These are phyloP conservation scores for Rhagium mordax DNA, from an alignment of 2,888 invertebrate species.

Conservation along the genomic window DNA sequence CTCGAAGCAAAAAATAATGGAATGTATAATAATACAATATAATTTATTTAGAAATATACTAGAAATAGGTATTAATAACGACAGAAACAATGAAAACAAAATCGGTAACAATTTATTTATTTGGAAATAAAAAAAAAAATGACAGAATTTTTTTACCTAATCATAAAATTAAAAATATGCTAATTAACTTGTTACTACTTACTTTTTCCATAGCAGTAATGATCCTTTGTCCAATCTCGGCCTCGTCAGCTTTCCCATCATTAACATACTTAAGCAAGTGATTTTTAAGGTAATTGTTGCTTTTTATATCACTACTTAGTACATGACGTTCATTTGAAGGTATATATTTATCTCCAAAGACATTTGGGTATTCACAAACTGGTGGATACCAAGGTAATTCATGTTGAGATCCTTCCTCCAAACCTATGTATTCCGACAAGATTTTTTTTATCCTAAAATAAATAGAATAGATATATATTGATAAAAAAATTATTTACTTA, in stretches of 20 bases:
- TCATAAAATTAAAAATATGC: too few species aligned
- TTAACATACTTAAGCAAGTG: slow-evolving; percentile 67
- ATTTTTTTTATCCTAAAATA: slow-evolving; percentile 71
- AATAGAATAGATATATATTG: slow-evolving; percentile 12
- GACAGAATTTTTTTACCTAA: too few species aligned
- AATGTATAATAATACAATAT: too few species aligned
- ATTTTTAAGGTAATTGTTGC: slow-evolving; percentile 58
- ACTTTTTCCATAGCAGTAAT: slow-evolving; percentile 80
- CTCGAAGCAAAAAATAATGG: too few species aligned
- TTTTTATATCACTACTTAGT: slow-evolving; percentile 60
- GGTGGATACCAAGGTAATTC: slow-evolving; percentile 87
- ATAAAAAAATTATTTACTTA: too few species aligned
- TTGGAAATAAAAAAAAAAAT: too few species aligned
- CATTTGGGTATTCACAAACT: slow-evolving; percentile 72
- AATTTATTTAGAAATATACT: too few species aligned
- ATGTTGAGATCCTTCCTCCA: slow-evolving; percentile 76
- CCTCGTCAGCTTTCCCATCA: slow-evolving; percentile 71
- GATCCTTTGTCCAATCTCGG: slow-evolving; percentile 86
- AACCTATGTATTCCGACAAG: slow-evolving; percentile 77
- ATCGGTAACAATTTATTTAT: too few species aligned
- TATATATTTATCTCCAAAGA: slow-evolving; percentile 64
- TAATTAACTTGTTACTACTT: too few species aligned
- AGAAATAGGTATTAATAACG: too few species aligned
- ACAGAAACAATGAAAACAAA: too few species aligned
- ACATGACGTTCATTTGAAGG: slow-evolving; percentile 62